Percentiles rank a stretch among this genome's conserved stretches.
phyloP scores from a whole-genome alignment of 1,140 invertebrate species.

The Laodelphax striatellus region DNA sequence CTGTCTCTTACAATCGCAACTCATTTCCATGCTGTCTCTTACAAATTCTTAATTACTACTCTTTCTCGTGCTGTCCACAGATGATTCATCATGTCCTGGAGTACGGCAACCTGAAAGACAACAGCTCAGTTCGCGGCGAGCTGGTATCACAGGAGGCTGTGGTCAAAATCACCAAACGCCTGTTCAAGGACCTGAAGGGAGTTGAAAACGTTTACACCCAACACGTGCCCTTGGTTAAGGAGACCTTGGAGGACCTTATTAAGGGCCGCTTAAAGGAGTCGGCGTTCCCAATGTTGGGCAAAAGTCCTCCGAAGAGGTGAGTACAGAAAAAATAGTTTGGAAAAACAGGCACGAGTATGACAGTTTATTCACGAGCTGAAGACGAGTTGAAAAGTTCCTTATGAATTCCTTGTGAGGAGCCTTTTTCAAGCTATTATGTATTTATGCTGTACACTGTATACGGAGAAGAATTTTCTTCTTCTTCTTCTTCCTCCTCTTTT shows the following conservation, averaged over 20 bases:
- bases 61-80: constrained; percentile 28
- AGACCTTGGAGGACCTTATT: constrained; percentile 77
- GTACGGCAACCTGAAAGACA: constrained; percentile 10
- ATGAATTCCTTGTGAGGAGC: too few relatives aligned
- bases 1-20: too few relatives aligned
- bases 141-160: constrained; percentile 73
- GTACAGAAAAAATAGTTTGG: not conserved
- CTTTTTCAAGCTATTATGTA: too few relatives aligned
- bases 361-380: too few relatives aligned
- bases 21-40: too few relatives aligned
- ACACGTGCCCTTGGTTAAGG: constrained; percentile 75
- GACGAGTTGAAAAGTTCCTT: too few relatives aligned
- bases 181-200: constrained; percentile 82
- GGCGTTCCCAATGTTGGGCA: constrained; percentile 61
- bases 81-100: constrained; percentile 37
- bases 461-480: too few relatives aligned
- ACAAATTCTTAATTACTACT: too few relatives aligned
- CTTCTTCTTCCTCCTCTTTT: too few relatives aligned
- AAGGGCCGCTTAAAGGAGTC: constrained; percentile 76
- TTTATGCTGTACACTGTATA: too few relatives aligned
- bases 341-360: too few relatives aligned
- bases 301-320: constrained; percentile 12
- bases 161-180: constrained; percentile 80
- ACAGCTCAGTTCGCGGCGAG: constrained; percentile 44
- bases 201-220: constrained; percentile 98